Conservation (phyloP, 2,888 invertebrate genomes). For the Scaptomyza cyrtandrae region DNA sequence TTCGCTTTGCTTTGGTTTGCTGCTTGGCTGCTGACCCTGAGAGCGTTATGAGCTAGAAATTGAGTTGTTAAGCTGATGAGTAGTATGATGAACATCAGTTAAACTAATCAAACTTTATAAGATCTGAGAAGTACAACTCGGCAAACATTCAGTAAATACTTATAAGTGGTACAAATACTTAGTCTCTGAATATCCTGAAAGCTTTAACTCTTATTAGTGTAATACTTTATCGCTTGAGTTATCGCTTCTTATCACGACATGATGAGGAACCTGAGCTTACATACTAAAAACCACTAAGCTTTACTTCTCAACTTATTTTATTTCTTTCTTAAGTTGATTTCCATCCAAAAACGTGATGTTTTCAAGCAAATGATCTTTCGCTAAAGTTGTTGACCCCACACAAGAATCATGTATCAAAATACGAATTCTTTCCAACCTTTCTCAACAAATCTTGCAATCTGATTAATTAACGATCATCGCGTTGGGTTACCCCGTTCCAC, state of each 20-base stretch:
- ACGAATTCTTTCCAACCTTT: constrained; percentile 32
- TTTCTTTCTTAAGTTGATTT: neutral
- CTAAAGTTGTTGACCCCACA: constrained; percentile 31
- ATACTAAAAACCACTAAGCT: too few species aligned
- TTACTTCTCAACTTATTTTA: neutral
- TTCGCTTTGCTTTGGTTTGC: constrained; percentile 46
- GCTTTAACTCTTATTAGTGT: too few species aligned
- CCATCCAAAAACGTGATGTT: neutral
- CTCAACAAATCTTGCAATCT: constrained; percentile 47
- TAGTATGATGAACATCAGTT: too few species aligned
- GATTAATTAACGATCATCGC: constrained; percentile 50
- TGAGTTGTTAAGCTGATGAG: constrained; percentile 55
- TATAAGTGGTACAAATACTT: too few species aligned
- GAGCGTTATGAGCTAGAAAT: constrained; percentile 49
- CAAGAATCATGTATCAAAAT: neutral
- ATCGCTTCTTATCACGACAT: too few species aligned
- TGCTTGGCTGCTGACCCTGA: constrained; percentile 61
- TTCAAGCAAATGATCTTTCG: constrained; percentile 10
- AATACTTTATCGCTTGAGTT: too few species aligned
- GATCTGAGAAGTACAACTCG: too few species aligned
- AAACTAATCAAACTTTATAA: too few species aligned
- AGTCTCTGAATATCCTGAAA: too few species aligned
- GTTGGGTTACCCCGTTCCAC: constrained; percentile 10
- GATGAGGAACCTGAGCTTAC: too few species aligned
- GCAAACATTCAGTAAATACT: too few species aligned